Percentiles rank a stretch among this genome's conserved stretches.
phyloP scores from a whole-genome alignment of 1,140 invertebrate genomes.

The Drosophila grimshawi region DNA sequence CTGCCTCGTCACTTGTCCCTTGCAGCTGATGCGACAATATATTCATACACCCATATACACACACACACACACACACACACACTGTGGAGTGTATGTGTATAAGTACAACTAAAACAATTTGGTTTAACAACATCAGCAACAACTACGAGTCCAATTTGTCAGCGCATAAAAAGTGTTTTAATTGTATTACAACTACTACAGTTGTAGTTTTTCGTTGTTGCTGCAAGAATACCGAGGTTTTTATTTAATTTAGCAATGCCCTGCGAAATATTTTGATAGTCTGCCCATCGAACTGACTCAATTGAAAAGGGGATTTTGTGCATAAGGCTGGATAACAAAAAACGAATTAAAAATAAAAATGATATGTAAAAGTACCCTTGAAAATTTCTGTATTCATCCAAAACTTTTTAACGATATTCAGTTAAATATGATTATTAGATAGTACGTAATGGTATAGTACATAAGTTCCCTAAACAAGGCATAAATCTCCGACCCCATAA shows the following conservation, averaged over 20 bases:
- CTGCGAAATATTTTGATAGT: conserved; percentile 19
- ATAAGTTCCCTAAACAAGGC: too few species aligned
- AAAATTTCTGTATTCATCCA: too few species aligned
- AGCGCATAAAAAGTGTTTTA: conserved; percentile 43
- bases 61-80: background rate
- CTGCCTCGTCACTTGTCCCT: conserved; percentile 2
- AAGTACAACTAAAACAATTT: conserved; percentile 53
- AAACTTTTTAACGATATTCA: too few species aligned
- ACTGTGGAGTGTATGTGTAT: conserved; percentile 12
- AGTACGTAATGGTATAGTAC: too few species aligned
- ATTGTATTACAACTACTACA: conserved; percentile 53
- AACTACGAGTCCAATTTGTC: conserved; percentile 40
- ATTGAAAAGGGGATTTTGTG: too few species aligned
- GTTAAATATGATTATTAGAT: too few species aligned
- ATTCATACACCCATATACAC: background rate
- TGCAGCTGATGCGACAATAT: background rate
- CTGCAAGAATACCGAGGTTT: conserved; percentile 10
- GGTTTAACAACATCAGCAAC: conserved; percentile 26
- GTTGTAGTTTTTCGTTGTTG: conserved; percentile 19
- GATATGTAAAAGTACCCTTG: too few species aligned
- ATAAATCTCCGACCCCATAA: too few species aligned
- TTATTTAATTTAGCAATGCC: conserved; percentile 47
- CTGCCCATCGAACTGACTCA: background rate
- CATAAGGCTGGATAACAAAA: too few species aligned
- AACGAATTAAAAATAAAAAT: background rate